Evolutionary conservation across 2,888 invertebrate genomes (phyloP), one percentile per base, ranked within the genome.

Genomic region (Spilarctia lutea): DNA sequence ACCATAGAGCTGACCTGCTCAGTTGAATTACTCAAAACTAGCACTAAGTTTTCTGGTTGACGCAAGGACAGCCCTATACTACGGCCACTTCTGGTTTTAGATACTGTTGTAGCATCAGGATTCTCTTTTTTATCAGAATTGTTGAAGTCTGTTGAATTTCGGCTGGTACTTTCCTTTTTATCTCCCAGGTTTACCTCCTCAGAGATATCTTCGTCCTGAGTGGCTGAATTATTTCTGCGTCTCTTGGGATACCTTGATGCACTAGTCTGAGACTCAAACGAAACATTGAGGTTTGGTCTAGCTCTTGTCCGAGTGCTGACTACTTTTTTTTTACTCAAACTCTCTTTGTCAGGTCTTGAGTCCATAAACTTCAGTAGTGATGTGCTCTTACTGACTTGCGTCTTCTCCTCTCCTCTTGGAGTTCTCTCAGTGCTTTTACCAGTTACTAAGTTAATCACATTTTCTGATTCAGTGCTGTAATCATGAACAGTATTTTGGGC

Each of bases 381-480:
- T 69, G 94, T 94, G 71, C 90, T 88, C 77, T 90, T 92, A 75
- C 87, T 89, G 3, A 91, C 81, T 83, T 87, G 92, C 8, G 52
- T 56, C 24, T 8, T 56, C 52, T 56, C 52, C 3, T 56, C 52
- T 56, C n/a, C 52, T 56, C n/a, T 56, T 24, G 78, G 73, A 39
- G 88, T 69, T 75, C 86, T 91, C 0, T 90, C 86, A 79, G 87
- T 87, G 69, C 85, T 88, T 67, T 91, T 91, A 1, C 87, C 77
- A 63, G 94, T 91, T 24, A 94, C 89, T 71, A 94, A 83, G 78
- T 93, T 94, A 8, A 95, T 86, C 16, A 93, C 85, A 84, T 95
- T 94, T 65, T 92, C 93, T 11, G 94, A 94, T 0, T 94, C 94
- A 1, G 92, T 93, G 68, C 95, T 95, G 76, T 90, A 92, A 77